phyloP scores from a whole-genome alignment of 2,113 vertebrate species.

The Cyprinodon brontotheroides region DNA sequence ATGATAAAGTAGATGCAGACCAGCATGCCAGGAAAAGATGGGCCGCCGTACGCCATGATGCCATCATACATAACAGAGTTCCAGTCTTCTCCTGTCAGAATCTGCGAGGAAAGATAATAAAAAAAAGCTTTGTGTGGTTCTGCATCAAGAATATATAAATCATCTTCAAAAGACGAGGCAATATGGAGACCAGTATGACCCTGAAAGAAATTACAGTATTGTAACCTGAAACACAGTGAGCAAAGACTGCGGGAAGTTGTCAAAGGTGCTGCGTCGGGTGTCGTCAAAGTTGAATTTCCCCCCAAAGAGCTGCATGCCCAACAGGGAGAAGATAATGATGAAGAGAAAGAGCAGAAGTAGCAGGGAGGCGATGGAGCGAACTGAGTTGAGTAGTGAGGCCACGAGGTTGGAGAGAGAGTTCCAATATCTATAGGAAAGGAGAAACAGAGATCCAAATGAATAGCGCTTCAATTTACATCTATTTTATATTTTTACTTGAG shows the following conservation, averaged over 20 bases:
- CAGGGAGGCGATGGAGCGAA: slow-evolving; percentile 98
- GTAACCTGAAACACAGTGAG: slow-evolving; percentile 98
- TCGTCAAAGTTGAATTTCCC: slow-evolving; percentile 99
- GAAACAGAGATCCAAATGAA: neutral
- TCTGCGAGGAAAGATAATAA: slow-evolving; percentile 75
- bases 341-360: slow-evolving; percentile 98
- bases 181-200: neutral
- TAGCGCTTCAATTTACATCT: neutral
- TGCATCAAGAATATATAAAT: neutral
- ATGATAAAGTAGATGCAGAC: slow-evolving; percentile 99
- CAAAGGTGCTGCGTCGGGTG: slow-evolving; percentile 94
- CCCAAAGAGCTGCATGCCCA: slow-evolving; percentile 99
- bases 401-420: slow-evolving; percentile 98
- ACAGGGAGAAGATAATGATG: slow-evolving; percentile 99
- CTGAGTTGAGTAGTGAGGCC: slow-evolving; percentile 95
- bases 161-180: neutral
- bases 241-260: slow-evolving; percentile 98
- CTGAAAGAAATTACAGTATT: neutral
- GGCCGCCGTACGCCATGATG: slow-evolving; percentile 98
- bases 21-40: slow-evolving; percentile 99
- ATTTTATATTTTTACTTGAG: neutral
- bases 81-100: slow-evolving; percentile 99
- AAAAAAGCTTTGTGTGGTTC: neutral
- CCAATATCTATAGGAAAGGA: slow-evolving; percentile 88
- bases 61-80: slow-evolving; percentile 99